A percentile compares a stretch with the other conserved stretches of the same genome.
These are phyloP conservation scores for Caradrina clavipalpis DNA, from an alignment of 2,888 invertebrate species.

Conservation along the genomic window DNA sequence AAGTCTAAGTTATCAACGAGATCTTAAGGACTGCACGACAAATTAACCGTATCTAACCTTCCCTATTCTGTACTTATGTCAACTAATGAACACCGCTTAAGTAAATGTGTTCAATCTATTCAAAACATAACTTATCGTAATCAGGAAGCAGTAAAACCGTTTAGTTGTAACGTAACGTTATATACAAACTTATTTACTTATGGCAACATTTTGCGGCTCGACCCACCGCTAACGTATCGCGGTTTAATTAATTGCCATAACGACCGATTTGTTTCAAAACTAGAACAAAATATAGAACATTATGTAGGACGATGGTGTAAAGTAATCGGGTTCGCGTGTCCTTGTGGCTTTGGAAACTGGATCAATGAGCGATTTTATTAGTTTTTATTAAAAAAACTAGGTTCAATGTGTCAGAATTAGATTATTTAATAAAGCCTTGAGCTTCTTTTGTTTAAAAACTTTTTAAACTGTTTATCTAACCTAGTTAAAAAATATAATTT, in stretches of 20 bases:
- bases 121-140: slow-evolving; percentile 45
- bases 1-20: background rate
- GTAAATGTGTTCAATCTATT: slow-evolving; percentile 46
- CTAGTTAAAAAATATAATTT: background rate
- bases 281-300: slow-evolving; percentile 52
- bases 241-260: slow-evolving; percentile 60
- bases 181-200: slow-evolving; percentile 57
- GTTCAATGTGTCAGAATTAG: slow-evolving; percentile 43
- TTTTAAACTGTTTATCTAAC: background rate
- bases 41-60: slow-evolving; percentile 16
- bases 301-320: slow-evolving; percentile 59
- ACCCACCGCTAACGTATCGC: slow-evolving; percentile 44
- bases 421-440: slow-evolving; percentile 16
- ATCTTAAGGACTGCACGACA: background rate
- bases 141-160: slow-evolving; percentile 56
- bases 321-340: slow-evolving; percentile 54
- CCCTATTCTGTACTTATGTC: slow-evolving; percentile 22
- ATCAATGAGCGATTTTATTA: slow-evolving; percentile 45
- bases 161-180: slow-evolving; percentile 46
- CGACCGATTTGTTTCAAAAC: slow-evolving; percentile 58
- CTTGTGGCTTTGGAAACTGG: slow-evolving; percentile 51
- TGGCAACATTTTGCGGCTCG: slow-evolving; percentile 58
- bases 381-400: slow-evolving; percentile 39
- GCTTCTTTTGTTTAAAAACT: background rate
- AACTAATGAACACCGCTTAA: slow-evolving; percentile 32